Conservation (phyloP, 2,888 invertebrate genomes). For the Erebia epiphron region DNA sequence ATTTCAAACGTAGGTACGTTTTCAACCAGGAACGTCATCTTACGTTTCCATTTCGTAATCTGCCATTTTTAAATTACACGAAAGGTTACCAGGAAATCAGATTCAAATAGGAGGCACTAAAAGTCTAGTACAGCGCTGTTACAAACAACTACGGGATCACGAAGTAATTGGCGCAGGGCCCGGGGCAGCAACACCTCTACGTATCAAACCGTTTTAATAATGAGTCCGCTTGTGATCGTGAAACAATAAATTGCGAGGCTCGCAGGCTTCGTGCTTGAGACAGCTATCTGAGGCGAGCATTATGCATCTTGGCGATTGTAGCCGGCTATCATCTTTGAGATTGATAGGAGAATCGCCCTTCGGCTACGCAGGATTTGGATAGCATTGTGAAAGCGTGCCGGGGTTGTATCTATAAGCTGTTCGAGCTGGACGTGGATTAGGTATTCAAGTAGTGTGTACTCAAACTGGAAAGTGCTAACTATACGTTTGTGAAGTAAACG, state of each 20-base stretch:
- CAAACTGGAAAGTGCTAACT: constrained; percentile 32
- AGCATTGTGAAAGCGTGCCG: constrained; percentile 60
- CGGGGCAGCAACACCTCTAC: constrained; percentile 79
- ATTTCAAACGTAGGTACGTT: too few relatives aligned
- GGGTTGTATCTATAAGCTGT: constrained; percentile 58
- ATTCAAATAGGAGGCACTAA: constrained; percentile 53
- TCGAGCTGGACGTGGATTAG: constrained; percentile 25
- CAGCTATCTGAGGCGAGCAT: constrained; percentile 80
- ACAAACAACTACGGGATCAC: constrained; percentile 66
- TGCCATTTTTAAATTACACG: not conserved
- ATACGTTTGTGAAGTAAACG: too few relatives aligned
- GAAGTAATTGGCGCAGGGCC: constrained; percentile 78
- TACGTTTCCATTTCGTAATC: too few relatives aligned
- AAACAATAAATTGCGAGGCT: constrained; percentile 83
- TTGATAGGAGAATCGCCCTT: constrained; percentile 80
- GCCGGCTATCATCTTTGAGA: constrained; percentile 79
- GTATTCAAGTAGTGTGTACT: constrained; percentile 34
- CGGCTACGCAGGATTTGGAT: constrained; percentile 72
- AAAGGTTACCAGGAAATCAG: constrained; percentile 35
- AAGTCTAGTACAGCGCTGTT: constrained; percentile 65
- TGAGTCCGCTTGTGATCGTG: constrained; percentile 80
- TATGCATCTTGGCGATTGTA: constrained; percentile 77
- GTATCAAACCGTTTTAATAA: constrained; percentile 83
- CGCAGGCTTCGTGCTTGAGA: constrained; percentile 81
- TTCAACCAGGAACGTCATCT: too few relatives aligned